Evolutionary conservation across 53 echinoderm and acorn worm genomes (phyloP).

Genomic region (Mesocentrotus franciscanus): DNA sequence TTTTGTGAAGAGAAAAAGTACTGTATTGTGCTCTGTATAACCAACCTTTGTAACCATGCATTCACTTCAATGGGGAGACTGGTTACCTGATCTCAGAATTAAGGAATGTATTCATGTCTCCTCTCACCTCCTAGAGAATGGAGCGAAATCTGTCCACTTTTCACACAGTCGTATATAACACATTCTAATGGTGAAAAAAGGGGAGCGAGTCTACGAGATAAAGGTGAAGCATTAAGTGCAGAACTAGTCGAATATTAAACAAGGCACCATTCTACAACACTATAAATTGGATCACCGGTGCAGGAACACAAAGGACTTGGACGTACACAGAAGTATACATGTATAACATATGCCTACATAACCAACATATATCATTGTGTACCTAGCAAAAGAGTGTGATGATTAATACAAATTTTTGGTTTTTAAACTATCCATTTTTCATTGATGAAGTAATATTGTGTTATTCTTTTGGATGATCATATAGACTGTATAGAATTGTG

Average conservation of each 20-base stretch:
- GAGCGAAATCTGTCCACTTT: slow-evolving; percentile 26
- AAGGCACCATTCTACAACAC: background rate
- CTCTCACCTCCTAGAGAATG: slow-evolving; percentile 29
- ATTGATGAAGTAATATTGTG: too few species aligned
- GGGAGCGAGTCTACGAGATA: slow-evolving; percentile 37
- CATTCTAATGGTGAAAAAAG: slow-evolving; percentile 16
- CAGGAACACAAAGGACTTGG: background rate
- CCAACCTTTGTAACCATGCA: background rate
- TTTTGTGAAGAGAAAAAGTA: background rate
- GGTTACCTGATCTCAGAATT: slow-evolving; percentile 21
- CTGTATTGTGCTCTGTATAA: background rate
- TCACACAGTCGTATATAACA: slow-evolving; percentile 10
- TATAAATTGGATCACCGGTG: background rate
- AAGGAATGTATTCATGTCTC: background rate
- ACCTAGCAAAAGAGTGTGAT: background rate
- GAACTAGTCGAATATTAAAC: slow-evolving; percentile 2
- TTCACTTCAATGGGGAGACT: background rate
- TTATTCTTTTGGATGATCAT: too few species aligned
- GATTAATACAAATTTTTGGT: background rate
- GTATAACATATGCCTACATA: slow-evolving; percentile 2
- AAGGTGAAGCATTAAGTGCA: slow-evolving; percentile 27
- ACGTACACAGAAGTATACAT: background rate
- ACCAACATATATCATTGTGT: background rate
- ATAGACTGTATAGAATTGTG: background rate
- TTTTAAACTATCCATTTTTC: background rate